These are phyloP conservation scores for Branchipolynoe longqiensis DNA, from an alignment of 2,888 invertebrate species.

Conservation along the genomic window DNA sequence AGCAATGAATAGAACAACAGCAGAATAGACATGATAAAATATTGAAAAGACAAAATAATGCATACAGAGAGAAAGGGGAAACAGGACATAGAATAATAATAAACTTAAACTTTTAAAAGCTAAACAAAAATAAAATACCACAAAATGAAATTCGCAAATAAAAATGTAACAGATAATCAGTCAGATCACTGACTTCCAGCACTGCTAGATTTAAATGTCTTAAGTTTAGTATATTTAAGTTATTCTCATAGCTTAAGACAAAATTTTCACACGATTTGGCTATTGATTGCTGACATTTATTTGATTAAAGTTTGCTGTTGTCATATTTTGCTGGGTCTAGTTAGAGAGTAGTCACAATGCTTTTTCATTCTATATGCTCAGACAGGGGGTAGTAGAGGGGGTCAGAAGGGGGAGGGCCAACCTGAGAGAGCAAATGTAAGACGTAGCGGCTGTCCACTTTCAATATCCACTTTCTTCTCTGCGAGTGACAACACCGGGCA, in stretches of 20 bases:
- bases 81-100: neutral
- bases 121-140: no score
- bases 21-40: slow-evolving; percentile 23
- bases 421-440: slow-evolving; percentile 7
- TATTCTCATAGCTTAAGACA: no score
- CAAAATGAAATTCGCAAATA: slow-evolving; percentile 17
- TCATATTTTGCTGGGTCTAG: slow-evolving; percentile 38
- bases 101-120: neutral
- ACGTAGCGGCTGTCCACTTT: neutral
- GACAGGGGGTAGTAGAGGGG: neutral
- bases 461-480: neutral
- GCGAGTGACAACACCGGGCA: neutral
- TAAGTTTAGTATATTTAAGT: no score
- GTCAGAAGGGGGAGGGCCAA: neutral
- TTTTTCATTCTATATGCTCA: neutral
- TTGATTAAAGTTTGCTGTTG: no score
- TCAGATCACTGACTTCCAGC: no score
- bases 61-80: no score
- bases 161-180: no score
- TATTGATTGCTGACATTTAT: neutral
- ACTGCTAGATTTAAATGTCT: no score
- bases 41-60: no score
- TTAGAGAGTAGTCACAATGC: neutral
- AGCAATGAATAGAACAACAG: slow-evolving; percentile 55
- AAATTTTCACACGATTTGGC: neutral